Conservation (phyloP, 2,797 vertebrate species). For the Taenioides sp. region DNA sequence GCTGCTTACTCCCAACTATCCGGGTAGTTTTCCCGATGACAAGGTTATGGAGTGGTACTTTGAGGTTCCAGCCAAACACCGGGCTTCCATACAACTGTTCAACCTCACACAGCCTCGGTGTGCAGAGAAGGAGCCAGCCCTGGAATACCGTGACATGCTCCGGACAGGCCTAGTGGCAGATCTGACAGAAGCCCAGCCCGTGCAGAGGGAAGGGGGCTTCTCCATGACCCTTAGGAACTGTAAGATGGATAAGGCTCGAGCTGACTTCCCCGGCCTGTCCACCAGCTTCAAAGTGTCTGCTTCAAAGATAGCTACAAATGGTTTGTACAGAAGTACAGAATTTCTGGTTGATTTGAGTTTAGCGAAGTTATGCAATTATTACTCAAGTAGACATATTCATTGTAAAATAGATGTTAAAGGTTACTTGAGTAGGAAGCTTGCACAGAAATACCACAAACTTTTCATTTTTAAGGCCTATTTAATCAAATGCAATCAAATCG, state of each 20-base stretch:
- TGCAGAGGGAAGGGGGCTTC: constrained; percentile 50
- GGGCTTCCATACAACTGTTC: constrained; percentile 71
- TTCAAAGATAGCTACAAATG: constrained; percentile 39
- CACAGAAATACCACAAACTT: no score
- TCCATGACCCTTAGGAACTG: constrained; percentile 73
- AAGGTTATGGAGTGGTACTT: constrained; percentile 87
- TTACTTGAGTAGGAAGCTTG: no score
- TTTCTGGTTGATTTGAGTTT: no score
- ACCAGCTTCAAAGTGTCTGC: constrained; percentile 60
- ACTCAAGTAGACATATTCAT: no score
- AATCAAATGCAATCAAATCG: background rate
- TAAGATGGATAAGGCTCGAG: constrained; percentile 48
- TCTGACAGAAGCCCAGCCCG: constrained; percentile 46
- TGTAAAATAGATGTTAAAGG: no score
- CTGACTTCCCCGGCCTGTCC: constrained; percentile 47
- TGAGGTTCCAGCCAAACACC: constrained; percentile 71
- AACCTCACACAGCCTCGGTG: constrained; percentile 79
- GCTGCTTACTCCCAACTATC: constrained; percentile 88
- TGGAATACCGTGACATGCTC: constrained; percentile 74
- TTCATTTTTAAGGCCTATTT: background rate
- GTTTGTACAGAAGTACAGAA: constrained; percentile 43
- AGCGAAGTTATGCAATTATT: no score
- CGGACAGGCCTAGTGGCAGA: constrained; percentile 2
- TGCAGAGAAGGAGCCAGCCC: constrained; percentile 74
- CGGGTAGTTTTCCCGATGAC: constrained; percentile 82